These are phyloP conservation scores for Lomographa bimaculata DNA, from an alignment of 2,888 invertebrate species.

Conservation along the genomic window DNA sequence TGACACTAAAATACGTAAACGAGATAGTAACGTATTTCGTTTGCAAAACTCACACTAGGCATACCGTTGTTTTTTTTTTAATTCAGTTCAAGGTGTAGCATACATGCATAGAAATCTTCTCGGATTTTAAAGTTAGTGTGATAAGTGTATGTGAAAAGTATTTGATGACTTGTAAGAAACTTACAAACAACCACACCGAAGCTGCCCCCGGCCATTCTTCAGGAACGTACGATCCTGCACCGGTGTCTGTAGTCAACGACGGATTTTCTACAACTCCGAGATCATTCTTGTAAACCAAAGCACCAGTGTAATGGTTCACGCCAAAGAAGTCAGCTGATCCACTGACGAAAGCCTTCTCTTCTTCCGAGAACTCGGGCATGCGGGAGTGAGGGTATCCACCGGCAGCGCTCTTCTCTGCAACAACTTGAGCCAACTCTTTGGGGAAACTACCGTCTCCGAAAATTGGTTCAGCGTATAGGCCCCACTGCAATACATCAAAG, in stretches of 20 bases:
- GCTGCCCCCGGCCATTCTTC: constrained; percentile 50
- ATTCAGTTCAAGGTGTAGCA: too few species aligned
- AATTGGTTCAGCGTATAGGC: constrained; percentile 75
- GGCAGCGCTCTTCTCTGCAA: constrained; percentile 67
- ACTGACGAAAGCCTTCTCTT: constrained; percentile 55
- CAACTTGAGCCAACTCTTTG: constrained; percentile 61
- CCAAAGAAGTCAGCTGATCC: constrained; percentile 72
- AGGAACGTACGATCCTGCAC: constrained; percentile 33
- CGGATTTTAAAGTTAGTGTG: too few species aligned
- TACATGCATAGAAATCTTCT: too few species aligned
- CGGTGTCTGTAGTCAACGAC: constrained; percentile 45
- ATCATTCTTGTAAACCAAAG: constrained; percentile 40
- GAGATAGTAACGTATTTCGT: too few species aligned
- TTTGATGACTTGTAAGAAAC: too few species aligned
- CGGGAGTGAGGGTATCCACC: constrained; percentile 70
- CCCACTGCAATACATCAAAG: constrained; percentile 49
- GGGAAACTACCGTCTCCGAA: constrained; percentile 81
- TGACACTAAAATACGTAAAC: too few species aligned
- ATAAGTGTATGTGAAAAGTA: too few species aligned
- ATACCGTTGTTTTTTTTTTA: too few species aligned
- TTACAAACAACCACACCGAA: constrained; percentile 56
- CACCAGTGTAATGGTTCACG: constrained; percentile 87
- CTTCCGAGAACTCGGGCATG: constrained; percentile 67
- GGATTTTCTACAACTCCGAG: constrained; percentile 21
- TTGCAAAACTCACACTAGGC: too few species aligned